Evolutionary conservation across 30 jellyfish, hydroid and myxozoan genomes (phyloP).

Genomic region (Aurelia aurita): DNA sequence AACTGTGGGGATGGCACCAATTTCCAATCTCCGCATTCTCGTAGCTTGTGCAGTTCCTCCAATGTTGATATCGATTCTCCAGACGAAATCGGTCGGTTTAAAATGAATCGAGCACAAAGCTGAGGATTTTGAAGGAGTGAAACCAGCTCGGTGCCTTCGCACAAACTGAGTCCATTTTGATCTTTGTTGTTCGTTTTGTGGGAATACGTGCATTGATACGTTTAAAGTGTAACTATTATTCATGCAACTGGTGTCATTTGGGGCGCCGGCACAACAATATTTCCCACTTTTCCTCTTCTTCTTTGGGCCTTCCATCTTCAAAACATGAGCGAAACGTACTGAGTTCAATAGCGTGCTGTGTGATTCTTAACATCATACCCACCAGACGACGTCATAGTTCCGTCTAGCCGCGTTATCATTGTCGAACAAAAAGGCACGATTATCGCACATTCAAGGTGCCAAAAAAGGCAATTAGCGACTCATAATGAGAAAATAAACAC

Average conservation of each 20-base stretch:
- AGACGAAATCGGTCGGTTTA: conserved; percentile 8
- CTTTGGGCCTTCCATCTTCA: background rate
- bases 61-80: conserved; percentile 1
- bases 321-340: background rate
- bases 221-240: conserved; percentile 11
- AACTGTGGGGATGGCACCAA: conserved; percentile 27
- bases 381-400: background rate
- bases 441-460: background rate
- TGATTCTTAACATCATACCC: background rate
- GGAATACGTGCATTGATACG: conserved; percentile 21
- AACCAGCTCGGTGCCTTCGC: conserved; percentile 3
- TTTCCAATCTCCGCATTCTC: conserved; percentile 15
- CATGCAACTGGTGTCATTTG: conserved; percentile 28
- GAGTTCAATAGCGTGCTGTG: background rate
- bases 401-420: background rate
- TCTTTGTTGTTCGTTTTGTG: background rate
- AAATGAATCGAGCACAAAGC: background rate
- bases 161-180: background rate
- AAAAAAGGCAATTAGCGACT: background rate
- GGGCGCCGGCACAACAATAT: conserved; percentile 43
- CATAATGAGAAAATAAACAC: background rate
- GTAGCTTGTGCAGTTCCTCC: conserved; percentile 1
- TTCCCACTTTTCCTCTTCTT: background rate
- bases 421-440: background rate
- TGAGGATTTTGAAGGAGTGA: background rate